Evolutionary conservation across 2,113 vertebrate species (phyloP), one percentile per base, ranked within the genome.

Genomic region (Oenanthe melanoleuca): DNA sequence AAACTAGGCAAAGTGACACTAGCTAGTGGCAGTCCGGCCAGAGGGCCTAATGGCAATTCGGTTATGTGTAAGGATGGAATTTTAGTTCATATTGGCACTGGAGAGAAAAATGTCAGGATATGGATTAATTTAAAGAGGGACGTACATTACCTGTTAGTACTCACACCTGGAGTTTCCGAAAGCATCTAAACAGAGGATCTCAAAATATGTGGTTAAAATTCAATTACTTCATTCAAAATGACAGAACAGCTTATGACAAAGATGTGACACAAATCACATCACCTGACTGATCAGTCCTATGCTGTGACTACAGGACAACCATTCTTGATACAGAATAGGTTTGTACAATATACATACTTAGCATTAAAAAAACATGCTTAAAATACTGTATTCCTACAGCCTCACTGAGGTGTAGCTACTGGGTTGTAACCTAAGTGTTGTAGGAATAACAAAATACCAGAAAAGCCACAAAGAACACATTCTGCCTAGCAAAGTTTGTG

Each of bases 31-130:
- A 97, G 96, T 33, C 72, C 10, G 88, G 96, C 78, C 88, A 97
- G 97, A 97, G 92, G 95, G 97, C 96, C 98, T 96, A 95, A 97
- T 83, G 97, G 96, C 63, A 97, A 96, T 57, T 95, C 87, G 96
- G 56, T 91, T 73, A 95, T 21, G 86, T 3, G 40, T 56, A 90
- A 90, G 82, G 77, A 96, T 94, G 96, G 84, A 88, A 78, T 95
- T 96, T 97, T 96, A 97, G 95, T 75, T 93, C 94, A 97, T 91
- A 92, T 64, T 96, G 96, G 93, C 96, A 92, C 94, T 96, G 97
- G 96, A 97, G 94, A 92, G 85, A 72, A 72, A 92, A 91, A 82
- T 45, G 91, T 70, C 80, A 60, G 89, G 77, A 83, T 80, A 85
- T 15, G 67, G 80, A 82, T 96, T 93, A 59, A 71, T 74, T 93